phyloP scores from a whole-genome alignment of 1,140 invertebrate genomes.

The Drosophila trapezifrons region DNA sequence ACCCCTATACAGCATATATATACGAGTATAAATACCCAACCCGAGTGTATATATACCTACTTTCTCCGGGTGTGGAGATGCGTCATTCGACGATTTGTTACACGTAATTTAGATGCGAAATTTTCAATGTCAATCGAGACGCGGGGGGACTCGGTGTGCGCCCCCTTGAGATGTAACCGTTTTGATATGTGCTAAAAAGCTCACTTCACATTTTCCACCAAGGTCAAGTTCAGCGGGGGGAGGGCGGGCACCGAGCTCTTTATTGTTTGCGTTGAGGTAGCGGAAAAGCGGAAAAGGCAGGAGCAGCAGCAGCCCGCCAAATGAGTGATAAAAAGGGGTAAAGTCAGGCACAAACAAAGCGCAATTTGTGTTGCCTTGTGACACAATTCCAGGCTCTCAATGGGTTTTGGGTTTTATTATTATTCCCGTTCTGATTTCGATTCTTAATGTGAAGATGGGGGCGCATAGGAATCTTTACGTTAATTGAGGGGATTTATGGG shows the following conservation, averaged over 20 bases:
- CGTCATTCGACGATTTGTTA: conserved; percentile 73
- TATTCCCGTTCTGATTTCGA: conserved; percentile 2
- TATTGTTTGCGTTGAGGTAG: conserved; percentile 76
- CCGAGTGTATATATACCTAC: conserved; percentile 20
- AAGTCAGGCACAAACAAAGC: conserved; percentile 31
- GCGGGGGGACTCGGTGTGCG: conserved; percentile 14
- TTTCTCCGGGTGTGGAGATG: conserved; percentile 47
- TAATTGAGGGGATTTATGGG: conserved; percentile 28
- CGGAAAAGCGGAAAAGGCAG: conserved; percentile 28
- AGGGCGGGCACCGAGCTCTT: conserved; percentile 32
- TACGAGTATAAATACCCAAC: conserved; percentile 8
- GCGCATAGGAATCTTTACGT: conserved; percentile 31
- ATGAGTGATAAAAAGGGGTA: conserved; percentile 57
- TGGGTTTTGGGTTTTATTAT: conserved; percentile 19
- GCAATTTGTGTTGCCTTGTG: conserved; percentile 47
- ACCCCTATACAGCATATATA: conserved; percentile 53
- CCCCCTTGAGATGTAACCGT: conserved; percentile 75
- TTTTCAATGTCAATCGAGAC: conserved; percentile 72
- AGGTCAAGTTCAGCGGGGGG: conserved; percentile 74
- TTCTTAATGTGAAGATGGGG: conserved; percentile 5
- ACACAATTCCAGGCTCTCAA: conserved; percentile 49
- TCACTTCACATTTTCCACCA: conserved; percentile 80
- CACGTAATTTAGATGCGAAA: conserved; percentile 76
- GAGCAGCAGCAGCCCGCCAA: conserved; percentile 37
- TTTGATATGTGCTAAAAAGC: conserved; percentile 82